Base-by-base conservation (phyloP, 2,113 vertebrate genomes). In the Ploceus nigricollis region DNA sequence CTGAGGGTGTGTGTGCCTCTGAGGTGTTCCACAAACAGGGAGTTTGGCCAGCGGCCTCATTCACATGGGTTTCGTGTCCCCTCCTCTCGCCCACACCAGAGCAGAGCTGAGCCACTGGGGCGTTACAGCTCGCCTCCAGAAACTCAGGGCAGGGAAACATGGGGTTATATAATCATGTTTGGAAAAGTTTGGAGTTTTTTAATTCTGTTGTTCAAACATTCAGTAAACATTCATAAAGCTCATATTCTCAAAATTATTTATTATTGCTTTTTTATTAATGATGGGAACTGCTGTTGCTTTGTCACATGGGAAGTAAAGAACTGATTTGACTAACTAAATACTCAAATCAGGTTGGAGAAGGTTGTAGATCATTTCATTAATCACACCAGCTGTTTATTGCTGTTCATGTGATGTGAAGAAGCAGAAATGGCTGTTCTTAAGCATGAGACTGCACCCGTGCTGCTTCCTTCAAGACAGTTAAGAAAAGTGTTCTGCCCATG, bases 301-400 rank as follows among this genome's bases (percentile, higher is more conserved):
- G 47, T 78, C 63, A 47, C 78, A 44, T 13, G 27, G 80, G 68
- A 94, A 88, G 44, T 77, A 79, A 89, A 91, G 64, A 94, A 44
- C 79, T 95, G 57, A 47, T 95, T 91, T 91, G 94, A 89, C 83
- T 90, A 90, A 76, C 57, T 87, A 86, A 89, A 68, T 80, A 75
- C n/a, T 81, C 45, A 40, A 18, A 82, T 63, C 51, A 64, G 65
- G 58, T 79, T 80, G 66, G n/a, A 80, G 65, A 86, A 90, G 48
- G 79, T 53, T 92, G 94, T 92, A 82, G 22, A 82, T 94, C 13
- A 77, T 84, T 83, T 89, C 12, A 64, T 86, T 96, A 76, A 93
- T 95, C 63, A 82, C 45, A 37, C 57, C 51, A n/a, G 35, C 91
- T 89, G 48, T 42, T 83, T 24, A 1, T 56, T 92, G 51, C 35